Evolutionary conservation across 2,888 invertebrate genomes (phyloP).

Genomic region (Proisotoma minuta): DNA sequence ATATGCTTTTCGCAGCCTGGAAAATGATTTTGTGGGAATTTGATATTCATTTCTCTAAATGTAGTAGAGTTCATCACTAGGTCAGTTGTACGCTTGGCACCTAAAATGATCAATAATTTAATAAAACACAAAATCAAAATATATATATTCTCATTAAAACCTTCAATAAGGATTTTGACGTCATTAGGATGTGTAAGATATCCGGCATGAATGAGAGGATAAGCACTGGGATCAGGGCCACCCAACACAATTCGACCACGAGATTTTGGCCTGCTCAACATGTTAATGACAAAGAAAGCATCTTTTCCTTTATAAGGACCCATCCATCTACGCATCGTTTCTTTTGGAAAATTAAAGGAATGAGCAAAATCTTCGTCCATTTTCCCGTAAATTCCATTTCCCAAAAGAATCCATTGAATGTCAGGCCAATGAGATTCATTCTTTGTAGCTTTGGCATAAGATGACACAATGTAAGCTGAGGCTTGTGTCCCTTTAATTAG

Average conservation of each 20-base stretch:
- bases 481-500: too few relatives aligned
- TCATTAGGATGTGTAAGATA: constrained; percentile 35
- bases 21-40: constrained; percentile 25
- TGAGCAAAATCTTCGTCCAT: constrained; percentile 37
- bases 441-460: constrained; percentile 25
- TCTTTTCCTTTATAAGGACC: constrained; percentile 34
- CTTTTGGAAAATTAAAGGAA: constrained; percentile 38
- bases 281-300: constrained; percentile 40
- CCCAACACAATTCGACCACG: constrained; percentile 36
- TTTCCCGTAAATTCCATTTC: constrained; percentile 34
- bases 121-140: too few relatives aligned
- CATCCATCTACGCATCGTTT: constrained; percentile 34
- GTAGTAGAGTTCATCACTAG: constrained; percentile 37
- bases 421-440: constrained; percentile 39
- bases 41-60: constrained; percentile 27
- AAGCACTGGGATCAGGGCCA: constrained; percentile 28
- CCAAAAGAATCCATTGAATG: constrained; percentile 40
- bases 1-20: constrained; percentile 29
- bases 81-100: constrained; percentile 23
- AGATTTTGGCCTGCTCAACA: constrained; percentile 37
- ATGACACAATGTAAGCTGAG: constrained; percentile 34
- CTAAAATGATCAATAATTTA: constrained; percentile 1
- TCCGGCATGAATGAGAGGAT: constrained; percentile 40
- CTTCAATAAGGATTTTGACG: constrained; percentile 38
- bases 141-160: too few relatives aligned